These are phyloP conservation scores for Clytia hemisphaerica DNA, from an alignment of 30 jellyfish, hydroid and myxozoan species.

Conservation along the genomic window DNA sequence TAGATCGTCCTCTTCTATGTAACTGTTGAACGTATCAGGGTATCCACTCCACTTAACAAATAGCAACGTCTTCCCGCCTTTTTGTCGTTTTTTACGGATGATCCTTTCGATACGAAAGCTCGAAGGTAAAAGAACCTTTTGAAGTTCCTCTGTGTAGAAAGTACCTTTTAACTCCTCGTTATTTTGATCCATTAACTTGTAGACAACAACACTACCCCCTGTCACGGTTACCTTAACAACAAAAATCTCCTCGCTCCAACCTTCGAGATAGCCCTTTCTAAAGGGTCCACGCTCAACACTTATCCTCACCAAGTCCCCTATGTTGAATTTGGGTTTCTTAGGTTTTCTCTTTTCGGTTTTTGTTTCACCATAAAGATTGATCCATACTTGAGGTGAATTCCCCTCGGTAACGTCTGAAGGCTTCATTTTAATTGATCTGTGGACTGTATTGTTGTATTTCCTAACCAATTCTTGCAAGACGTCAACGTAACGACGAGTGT, in stretches of 20 bases:
- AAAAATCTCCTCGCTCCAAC: constrained; percentile 51
- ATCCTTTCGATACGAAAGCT: constrained; percentile 37
- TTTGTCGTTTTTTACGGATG: constrained; percentile 14
- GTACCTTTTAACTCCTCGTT: constrained; percentile 29
- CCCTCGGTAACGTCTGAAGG: constrained; percentile 25
- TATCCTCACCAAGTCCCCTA: constrained; percentile 37
- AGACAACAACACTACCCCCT: constrained; percentile 4
- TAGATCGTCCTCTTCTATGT: no score
- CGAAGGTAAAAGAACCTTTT: constrained; percentile 15
- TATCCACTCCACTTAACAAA: constrained; percentile 40
- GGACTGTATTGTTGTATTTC: constrained; percentile 12
- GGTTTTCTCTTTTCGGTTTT: neutral
- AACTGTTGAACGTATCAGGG: constrained; percentile 25
- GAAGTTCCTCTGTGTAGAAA: constrained; percentile 35
- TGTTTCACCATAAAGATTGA: constrained; percentile 13
- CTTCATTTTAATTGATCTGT: constrained; percentile 8
- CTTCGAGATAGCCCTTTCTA: constrained; percentile 30
- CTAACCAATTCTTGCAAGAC: constrained; percentile 22
- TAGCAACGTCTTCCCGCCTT: no score
- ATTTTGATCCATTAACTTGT: constrained; percentile 14
- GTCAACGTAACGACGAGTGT: constrained; percentile 12
- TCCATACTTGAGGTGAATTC: constrained; percentile 14
- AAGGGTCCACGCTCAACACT: neutral
- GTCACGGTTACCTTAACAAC: neutral
- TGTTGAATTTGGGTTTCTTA: neutral